These are phyloP conservation scores for Toxotes lorentzi DNA, from an alignment of 2,797 vertebrate genomes.

Conservation along the genomic window DNA sequence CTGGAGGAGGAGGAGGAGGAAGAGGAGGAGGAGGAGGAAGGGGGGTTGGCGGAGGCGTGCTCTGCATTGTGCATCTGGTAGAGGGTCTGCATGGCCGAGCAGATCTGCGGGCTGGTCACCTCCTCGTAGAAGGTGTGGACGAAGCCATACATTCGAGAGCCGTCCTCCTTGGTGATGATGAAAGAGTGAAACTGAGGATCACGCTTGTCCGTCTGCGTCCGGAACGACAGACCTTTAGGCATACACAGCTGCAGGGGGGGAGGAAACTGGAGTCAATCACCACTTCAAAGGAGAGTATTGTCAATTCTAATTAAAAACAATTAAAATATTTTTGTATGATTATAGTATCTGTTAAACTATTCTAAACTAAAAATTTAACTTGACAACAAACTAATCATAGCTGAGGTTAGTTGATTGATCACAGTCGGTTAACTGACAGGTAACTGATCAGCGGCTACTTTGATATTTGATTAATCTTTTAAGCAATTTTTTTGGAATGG, in stretches of 20 bases:
- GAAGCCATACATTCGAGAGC: slow-evolving; percentile 93
- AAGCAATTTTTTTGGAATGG: no score
- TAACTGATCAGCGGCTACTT: no score
- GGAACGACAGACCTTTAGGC: slow-evolving; percentile 94
- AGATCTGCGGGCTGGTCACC: slow-evolving; percentile 92
- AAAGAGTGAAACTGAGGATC: slow-evolving; percentile 92
- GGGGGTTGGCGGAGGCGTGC: slow-evolving; percentile 83
- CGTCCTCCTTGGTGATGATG: slow-evolving; percentile 94
- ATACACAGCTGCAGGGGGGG: slow-evolving; percentile 88
- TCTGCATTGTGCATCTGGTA: slow-evolving; percentile 93
- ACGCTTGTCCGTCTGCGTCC: slow-evolving; percentile 87
- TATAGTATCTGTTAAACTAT: not conserved
- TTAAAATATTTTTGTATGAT: not conserved
- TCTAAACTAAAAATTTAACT: no score
- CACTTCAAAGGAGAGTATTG: not conserved
- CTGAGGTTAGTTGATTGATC: no score
- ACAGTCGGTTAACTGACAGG: no score
- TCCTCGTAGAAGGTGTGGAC: slow-evolving; percentile 95
- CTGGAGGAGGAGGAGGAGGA: slow-evolving; percentile 93
- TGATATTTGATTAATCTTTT: no score
- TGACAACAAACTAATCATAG: no score
- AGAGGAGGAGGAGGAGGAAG: slow-evolving; percentile 82
- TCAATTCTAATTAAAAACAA: not conserved
- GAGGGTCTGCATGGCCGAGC: slow-evolving; percentile 93
- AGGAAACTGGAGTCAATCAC: not conserved